phyloP scores from a whole-genome alignment of 2,797 vertebrate species.

The Tragelaphus eurycerus region DNA sequence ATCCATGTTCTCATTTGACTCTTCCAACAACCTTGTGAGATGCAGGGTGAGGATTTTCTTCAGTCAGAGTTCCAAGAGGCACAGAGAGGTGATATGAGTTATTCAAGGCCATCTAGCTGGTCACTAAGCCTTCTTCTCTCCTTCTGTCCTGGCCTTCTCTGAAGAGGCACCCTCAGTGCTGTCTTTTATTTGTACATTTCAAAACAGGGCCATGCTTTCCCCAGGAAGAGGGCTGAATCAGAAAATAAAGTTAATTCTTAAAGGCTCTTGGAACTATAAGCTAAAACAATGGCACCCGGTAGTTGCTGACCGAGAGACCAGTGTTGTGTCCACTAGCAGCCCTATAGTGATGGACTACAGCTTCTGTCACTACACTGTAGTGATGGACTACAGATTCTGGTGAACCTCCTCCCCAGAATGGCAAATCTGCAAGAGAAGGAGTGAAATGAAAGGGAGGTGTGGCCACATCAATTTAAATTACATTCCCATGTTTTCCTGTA shows the following conservation, averaged over 20 bases:
- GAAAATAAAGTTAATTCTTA: slow-evolving; percentile 13
- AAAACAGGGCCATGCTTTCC: neutral
- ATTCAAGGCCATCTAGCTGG: neutral
- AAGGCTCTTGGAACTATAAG: neutral
- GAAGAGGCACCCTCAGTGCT: neutral
- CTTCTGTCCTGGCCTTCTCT: neutral
- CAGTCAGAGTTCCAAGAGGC: neutral
- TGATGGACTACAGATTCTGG: neutral
- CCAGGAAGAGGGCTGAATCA: neutral
- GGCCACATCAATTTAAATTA: neutral
- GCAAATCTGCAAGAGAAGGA: neutral
- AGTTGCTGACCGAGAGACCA: neutral
- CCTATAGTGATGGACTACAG: neutral
- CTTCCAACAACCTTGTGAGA: neutral
- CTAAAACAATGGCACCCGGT: neutral
- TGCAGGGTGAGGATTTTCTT: neutral
- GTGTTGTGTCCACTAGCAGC: neutral
- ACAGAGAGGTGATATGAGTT: neutral
- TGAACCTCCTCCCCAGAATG: neutral
- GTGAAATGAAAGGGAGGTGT: neutral
- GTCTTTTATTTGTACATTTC: neutral
- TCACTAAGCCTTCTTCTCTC: neutral
- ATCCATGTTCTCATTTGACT: neutral
- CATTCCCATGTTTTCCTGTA: neutral
- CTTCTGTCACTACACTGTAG: neutral